Evolutionary conservation across 1,140 invertebrate genomes (phyloP), one percentile per base, ranked within the genome.

Genomic region (Aphaenogaster floridana): DNA sequence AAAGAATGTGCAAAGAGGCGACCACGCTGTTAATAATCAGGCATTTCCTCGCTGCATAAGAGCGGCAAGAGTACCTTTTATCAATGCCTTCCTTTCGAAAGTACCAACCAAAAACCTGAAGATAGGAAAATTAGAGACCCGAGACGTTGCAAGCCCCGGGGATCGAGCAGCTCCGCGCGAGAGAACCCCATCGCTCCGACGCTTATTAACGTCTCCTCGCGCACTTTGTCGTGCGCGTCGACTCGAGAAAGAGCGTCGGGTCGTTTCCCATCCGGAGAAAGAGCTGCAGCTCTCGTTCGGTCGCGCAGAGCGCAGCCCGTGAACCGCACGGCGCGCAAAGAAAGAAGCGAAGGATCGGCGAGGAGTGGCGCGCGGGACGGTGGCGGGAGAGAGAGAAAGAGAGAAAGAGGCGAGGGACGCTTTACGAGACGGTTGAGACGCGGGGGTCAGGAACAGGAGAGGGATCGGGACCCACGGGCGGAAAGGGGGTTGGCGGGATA

Each of bases 251-350:
- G 57, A 76, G 77, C 61, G 86, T 83, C 86, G 77, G 63, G 54
- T 86, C 77, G 77, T 88, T 88, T 91, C 89, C 81, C 86, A 83
- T 88, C 86, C 72, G 52, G 77, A 88, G 90, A 88, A 90, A 90
- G 89, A 91, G 59, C 71, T 66, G 59, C 28, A 61, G 54, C 21
- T 84, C 68, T 88, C 81, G 71, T 69, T 69, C 63, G 83, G 71
- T 88, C 64, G 87, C 77, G 36, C 86, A 84, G 28, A 28, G 87
- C 88, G 86, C 88, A 86, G 78, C 64, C 78, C 79, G 85, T 81
- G 89, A 89, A 89, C 74, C 89, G 54, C 57, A 89, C 78, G 87
- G 66, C 69, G 66, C 86, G 81, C 85, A 83, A 87, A 85, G 80
- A 86, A 91, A 87, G 88, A 89, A 83, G 63, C 87, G 87, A 88